Evolutionary conservation across 2,113 vertebrate genomes (phyloP).

Genomic region (Pongo abelii): DNA sequence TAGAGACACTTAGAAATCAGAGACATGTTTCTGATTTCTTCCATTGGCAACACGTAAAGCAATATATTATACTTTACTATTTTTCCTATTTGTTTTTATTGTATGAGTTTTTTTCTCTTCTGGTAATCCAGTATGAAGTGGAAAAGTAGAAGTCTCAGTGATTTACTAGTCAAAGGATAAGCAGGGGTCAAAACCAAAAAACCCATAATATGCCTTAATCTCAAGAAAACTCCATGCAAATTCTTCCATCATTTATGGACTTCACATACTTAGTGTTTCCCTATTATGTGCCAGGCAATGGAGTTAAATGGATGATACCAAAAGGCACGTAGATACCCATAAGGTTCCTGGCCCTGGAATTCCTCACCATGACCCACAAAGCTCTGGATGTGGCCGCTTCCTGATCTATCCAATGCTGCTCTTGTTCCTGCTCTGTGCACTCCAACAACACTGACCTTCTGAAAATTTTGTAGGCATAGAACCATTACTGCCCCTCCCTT

Average conservation of each 20-base stretch:
- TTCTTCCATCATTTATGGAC: not conserved
- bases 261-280: not conserved
- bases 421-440: not conserved
- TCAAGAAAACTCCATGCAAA: not conserved
- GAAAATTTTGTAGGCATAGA: not conserved
- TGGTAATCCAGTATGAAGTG: not conserved
- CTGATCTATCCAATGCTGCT: not conserved
- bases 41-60: not conserved
- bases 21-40: not conserved
- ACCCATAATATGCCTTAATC: not conserved
- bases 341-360: not conserved
- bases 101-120: not conserved
- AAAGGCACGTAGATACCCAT: not conserved
- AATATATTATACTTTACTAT: not conserved
- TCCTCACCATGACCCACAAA: not conserved
- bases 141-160: not conserved
- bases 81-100: not conserved
- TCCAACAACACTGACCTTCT: not conserved
- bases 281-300: not conserved
- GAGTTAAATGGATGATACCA: not conserved
- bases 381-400: not conserved
- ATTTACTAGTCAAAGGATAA: not conserved
- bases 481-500: not conserved
- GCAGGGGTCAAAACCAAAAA: not conserved
- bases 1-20: not conserved